Evolutionary conservation across 2,888 invertebrate genomes (phyloP).

Genomic region (Julus scandinavius): DNA sequence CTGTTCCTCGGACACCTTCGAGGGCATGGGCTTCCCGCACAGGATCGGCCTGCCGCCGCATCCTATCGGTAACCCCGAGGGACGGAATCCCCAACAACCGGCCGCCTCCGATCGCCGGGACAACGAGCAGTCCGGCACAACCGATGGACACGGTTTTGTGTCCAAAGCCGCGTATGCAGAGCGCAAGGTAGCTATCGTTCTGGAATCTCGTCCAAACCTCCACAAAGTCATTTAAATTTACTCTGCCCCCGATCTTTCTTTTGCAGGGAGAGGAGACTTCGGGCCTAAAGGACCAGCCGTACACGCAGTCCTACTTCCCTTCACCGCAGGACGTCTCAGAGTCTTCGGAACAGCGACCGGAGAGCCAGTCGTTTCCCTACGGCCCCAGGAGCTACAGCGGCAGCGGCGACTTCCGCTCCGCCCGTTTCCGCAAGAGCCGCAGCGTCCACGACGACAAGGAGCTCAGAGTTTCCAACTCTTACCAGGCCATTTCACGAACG

Average conservation of each 20-base stretch:
- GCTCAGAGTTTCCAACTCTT: slow-evolving; percentile 86
- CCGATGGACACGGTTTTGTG: not conserved
- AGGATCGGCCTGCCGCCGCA: slow-evolving; percentile 48
- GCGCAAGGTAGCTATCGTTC: not conserved
- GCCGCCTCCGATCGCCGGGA: not conserved
- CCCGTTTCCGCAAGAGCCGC: slow-evolving; percentile 68
- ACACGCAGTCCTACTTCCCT: slow-evolving; percentile 45
- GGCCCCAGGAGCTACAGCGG: slow-evolving; percentile 75
- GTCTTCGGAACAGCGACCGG: not conserved
- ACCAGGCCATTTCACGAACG: slow-evolving; percentile 91
- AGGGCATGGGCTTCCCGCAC: slow-evolving; percentile 56
- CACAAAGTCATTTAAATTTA: not conserved
- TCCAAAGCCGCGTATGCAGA: not conserved
- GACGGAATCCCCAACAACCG: not conserved
- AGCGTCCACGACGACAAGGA: slow-evolving; percentile 76
- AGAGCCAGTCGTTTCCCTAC: slow-evolving; percentile 77
- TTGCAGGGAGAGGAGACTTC: not conserved
- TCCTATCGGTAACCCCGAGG: not conserved
- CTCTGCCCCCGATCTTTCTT: not conserved
- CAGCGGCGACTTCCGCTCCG: slow-evolving; percentile 58
- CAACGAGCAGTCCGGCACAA: not conserved
- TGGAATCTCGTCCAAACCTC: not conserved
- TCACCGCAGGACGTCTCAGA: not conserved
- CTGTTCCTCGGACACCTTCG: slow-evolving; percentile 70
- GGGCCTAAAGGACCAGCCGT: not conserved